phyloP scores from a whole-genome alignment of 2,113 vertebrate species.

The Perognathus longimembris region DNA sequence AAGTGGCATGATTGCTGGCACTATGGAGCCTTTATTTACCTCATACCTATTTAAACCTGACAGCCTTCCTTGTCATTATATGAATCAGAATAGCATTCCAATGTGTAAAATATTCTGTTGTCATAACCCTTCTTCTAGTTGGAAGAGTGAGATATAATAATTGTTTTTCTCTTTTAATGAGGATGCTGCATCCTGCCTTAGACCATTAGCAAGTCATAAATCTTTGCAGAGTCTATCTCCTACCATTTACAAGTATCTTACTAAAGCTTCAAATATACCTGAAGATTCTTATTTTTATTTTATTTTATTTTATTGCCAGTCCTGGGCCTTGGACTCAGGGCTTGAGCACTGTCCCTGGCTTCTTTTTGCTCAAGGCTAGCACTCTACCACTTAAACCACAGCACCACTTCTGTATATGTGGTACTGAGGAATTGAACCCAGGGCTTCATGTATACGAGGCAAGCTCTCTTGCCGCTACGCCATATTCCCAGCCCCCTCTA shows the following conservation, averaged over 20 bases:
- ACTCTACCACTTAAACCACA: too few relatives aligned
- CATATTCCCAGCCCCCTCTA: too few relatives aligned
- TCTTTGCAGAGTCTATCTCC: neutral
- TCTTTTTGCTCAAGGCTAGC: too few relatives aligned
- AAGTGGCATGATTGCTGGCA: neutral
- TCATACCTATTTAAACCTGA: neutral
- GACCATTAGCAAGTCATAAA: neutral
- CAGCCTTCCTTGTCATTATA: neutral
- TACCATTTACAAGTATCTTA: neutral
- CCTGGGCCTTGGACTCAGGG: too few relatives aligned
- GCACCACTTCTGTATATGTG: too few relatives aligned
- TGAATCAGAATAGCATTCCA: neutral
- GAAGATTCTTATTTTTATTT: neutral
- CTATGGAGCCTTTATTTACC: neutral
- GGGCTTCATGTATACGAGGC: too few relatives aligned
- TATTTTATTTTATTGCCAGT: too few relatives aligned
- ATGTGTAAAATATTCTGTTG: neutral
- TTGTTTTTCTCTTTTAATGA: neutral
- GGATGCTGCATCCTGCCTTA: neutral
- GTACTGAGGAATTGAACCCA: too few relatives aligned
- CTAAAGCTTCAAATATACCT: neutral
- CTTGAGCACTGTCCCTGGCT: too few relatives aligned
- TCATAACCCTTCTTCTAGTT: neutral
- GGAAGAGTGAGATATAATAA: neutral
- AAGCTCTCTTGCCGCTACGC: too few relatives aligned